Base-by-base conservation (phyloP, 1,140 invertebrate species). In the Asobara japonica region DNA sequence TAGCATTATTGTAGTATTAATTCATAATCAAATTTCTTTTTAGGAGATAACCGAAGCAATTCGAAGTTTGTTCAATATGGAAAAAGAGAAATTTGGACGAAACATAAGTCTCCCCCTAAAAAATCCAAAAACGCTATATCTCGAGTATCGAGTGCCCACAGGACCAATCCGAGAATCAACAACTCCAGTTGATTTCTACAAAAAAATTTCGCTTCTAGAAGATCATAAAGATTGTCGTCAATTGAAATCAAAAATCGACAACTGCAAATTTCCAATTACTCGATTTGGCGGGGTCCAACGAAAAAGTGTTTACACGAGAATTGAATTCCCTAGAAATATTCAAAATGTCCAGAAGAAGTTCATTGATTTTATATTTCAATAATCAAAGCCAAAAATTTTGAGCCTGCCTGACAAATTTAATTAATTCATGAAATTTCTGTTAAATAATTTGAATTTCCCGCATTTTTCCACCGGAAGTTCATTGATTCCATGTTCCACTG, bases 111-210 rank as follows among this genome's bases (percentile, higher is more conserved):
- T 75, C 20, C 74, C 74, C 13, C 65, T 71, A 10, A 66, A 65
- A n/a, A 73, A 75, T 69, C 71, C 74, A 0, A 66, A 61, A 66
- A 75, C 74, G 11, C 71, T 73, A 45, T 75, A 73, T 69, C 31
- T 75, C 7, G 25, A 70, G 29, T 75, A 60, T 60, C 71, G 65
- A 25, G 45, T 72, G 20, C 74, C 74, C 3, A 72, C 66, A 5
- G 74, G 74, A 11, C 74, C 74, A 33, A 72, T 13, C 8, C 65
- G 71, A 18, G 70, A 75, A 31, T 30, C 6, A 60, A 69, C 51
- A 56, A 56, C n/a, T 2, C 45, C 18, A 56, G 22, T 45, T 10
- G 41, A 45, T 45, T 25, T 25, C 13, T 56, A 11, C 20, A 56
- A 56, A 25, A 56, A 56, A 45, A 11, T 4, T 16, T 56, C 22